phyloP scores from a whole-genome alignment of 1,140 invertebrate species.

The Drosophila mauritiana region DNA sequence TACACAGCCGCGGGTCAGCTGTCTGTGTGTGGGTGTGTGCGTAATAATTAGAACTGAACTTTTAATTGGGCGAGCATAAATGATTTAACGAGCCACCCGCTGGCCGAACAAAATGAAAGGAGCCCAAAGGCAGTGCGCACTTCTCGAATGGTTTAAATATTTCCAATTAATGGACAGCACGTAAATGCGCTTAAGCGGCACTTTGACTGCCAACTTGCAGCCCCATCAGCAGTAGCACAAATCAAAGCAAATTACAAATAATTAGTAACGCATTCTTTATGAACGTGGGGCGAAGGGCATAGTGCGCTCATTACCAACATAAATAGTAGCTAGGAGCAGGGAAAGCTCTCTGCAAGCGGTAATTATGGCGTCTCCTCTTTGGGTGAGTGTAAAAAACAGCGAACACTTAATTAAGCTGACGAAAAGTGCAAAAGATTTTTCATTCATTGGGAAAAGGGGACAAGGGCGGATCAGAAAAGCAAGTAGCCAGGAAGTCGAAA shows the following conservation, averaged over 20 bases:
- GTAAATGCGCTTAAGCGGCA: slow-evolving; percentile 62
- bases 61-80: slow-evolving; percentile 68
- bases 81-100: slow-evolving; percentile 53
- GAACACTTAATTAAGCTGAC: slow-evolving; percentile 63
- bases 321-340: slow-evolving; percentile 17
- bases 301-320: slow-evolving; percentile 56
- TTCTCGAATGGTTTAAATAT: slow-evolving; percentile 16
- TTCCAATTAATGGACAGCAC: slow-evolving; percentile 62
- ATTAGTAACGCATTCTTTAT: slow-evolving; percentile 63
- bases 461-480: background rate
- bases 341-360: slow-evolving; percentile 17
- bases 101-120: slow-evolving; percentile 17
- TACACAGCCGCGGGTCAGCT: slow-evolving; percentile 41
- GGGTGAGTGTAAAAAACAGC: slow-evolving; percentile 23
- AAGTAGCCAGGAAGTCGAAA: background rate
- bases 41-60: slow-evolving; percentile 66
- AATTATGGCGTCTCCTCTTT: slow-evolving; percentile 58
- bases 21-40: slow-evolving; percentile 11
- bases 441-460: slow-evolving; percentile 3
- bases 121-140: slow-evolving; percentile 1
- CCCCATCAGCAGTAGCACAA: slow-evolving; percentile 22
- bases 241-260: slow-evolving; percentile 78
- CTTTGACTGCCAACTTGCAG: slow-evolving; percentile 33
- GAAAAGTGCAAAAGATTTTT: slow-evolving; percentile 41
- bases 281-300: slow-evolving; percentile 1